Evolutionary conservation across 1,140 invertebrate species (phyloP).

Genomic region (Psix sp.): DNA sequence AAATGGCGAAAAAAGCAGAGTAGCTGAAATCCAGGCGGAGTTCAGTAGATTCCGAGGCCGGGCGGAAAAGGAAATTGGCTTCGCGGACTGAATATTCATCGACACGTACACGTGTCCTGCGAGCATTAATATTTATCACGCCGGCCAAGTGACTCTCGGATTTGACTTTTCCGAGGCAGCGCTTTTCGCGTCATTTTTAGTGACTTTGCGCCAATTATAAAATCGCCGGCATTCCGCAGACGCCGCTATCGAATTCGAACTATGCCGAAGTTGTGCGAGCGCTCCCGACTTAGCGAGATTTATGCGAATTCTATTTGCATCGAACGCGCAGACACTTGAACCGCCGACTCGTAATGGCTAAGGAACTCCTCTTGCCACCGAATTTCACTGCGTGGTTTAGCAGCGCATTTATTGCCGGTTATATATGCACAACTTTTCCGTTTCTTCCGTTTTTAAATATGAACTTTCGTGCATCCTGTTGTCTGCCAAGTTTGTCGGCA

Average conservation of each 20-base stretch:
- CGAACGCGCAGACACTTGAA: slow-evolving; percentile 2
- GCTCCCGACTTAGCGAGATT: slow-evolving; percentile 46
- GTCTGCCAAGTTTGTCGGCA: no score
- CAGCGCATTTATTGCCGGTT: no score
- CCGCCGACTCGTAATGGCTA: slow-evolving; percentile 4
- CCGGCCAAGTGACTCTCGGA: slow-evolving; percentile 47
- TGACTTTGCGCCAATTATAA: slow-evolving; percentile 58
- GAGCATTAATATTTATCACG: slow-evolving; percentile 65
- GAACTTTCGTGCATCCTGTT: no score
- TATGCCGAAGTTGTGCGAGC: slow-evolving; percentile 35
- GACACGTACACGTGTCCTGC: slow-evolving; percentile 56
- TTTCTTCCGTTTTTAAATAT: no score
- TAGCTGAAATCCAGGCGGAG: slow-evolving; percentile 41
- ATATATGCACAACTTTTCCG: no score
- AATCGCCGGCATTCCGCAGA: slow-evolving; percentile 45
- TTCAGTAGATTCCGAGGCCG: slow-evolving; percentile 28
- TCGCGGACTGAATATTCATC: slow-evolving; percentile 66
- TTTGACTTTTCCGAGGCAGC: slow-evolving; percentile 43
- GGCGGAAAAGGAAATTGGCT: slow-evolving; percentile 61
- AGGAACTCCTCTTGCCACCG: background rate
- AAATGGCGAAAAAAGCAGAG: slow-evolving; percentile 9
- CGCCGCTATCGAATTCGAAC: slow-evolving; percentile 23
- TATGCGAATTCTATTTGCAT: slow-evolving; percentile 60
- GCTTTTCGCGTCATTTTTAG: slow-evolving; percentile 33
- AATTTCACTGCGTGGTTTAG: no score